Percentiles rank a stretch among this genome's conserved stretches.
Evolutionary conservation across 2,113 vertebrate species (phyloP).

Genomic region (Nesogale talazaci): DNA sequence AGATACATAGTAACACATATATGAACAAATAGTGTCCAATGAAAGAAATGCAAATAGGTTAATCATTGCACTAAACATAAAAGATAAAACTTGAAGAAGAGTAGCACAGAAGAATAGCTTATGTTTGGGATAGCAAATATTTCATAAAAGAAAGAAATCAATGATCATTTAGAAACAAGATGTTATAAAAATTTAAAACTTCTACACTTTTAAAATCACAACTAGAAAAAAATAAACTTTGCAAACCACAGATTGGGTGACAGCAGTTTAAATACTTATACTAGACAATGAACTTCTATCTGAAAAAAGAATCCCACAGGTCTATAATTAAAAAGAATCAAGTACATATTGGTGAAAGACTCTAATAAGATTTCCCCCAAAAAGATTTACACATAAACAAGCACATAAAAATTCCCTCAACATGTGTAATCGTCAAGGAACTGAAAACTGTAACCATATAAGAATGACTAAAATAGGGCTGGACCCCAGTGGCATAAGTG

Average conservation of each 20-base stretch:
- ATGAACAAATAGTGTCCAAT: background rate
- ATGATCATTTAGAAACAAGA: background rate
- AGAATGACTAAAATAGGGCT: background rate
- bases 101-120: background rate
- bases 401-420: background rate
- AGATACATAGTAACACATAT: background rate
- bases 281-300: background rate
- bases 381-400: background rate
- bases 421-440: background rate
- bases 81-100: background rate
- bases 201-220: background rate
- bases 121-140: background rate
- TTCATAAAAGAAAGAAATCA: background rate
- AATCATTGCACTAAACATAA: background rate
- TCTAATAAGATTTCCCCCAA: background rate
- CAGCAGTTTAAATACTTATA: background rate
- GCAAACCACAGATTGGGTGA: background rate
- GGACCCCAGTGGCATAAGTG: too few species aligned
- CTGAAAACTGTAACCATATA: background rate
- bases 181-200: background rate
- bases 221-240: conserved; percentile 6
- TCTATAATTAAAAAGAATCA: background rate
- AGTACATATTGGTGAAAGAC: background rate
- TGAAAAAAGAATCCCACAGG: background rate
- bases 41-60: background rate